Evolutionary conservation across 2,113 vertebrate genomes (phyloP), one percentile per base, ranked within the genome.

Genomic region (Nibea albiflora): DNA sequence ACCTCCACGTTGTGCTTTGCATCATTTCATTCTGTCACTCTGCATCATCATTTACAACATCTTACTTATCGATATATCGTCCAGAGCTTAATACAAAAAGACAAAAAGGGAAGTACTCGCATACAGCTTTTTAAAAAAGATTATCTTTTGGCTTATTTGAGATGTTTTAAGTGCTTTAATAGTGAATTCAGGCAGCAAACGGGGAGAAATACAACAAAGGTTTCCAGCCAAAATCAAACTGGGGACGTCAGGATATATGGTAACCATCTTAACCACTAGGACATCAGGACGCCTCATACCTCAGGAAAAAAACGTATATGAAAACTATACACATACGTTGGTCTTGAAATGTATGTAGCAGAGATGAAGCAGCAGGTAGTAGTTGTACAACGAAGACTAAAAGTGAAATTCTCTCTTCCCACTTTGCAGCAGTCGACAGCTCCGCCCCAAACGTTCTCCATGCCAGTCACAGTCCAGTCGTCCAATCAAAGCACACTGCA

Each of bases 391-490:
- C 26, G 15, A 44, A 24, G 22, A 57, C 52, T 35, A 66, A 82
- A 50, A 56, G 28, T 50, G 1, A 78, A 46, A 3, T 77, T 84
- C 16, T 44, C 16, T 53, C n/a, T 56, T 61, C 50, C 28, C 20
- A 4, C 57, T 94, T 74, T 65, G 54, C 92, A 90, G 93, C 94
- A 99, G 97, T 97, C 98, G 20, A 85, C 97, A 75, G 97, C 98
- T 90, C 96, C 96, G n/a, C 93, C 97, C 35, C 96, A 98, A 8
- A 98, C 97, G 60, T 99, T 99, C 56, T 96, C 97, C 93, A 98
- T 99, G 97, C 98, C 98, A 0, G 97, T 99, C 91, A 97, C 98
- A 9, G 97, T 99, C 90, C 98, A 98, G 2, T 96, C 97, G 76
- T 96, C 95, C 94, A 99, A 95, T 94, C 97, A 97, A 78, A 98